A percentile compares a stretch with the other conserved stretches of the same genome.
These are phyloP conservation scores for Caradrina clavipalpis DNA, from an alignment of 2,888 invertebrate genomes.

Conservation along the genomic window DNA sequence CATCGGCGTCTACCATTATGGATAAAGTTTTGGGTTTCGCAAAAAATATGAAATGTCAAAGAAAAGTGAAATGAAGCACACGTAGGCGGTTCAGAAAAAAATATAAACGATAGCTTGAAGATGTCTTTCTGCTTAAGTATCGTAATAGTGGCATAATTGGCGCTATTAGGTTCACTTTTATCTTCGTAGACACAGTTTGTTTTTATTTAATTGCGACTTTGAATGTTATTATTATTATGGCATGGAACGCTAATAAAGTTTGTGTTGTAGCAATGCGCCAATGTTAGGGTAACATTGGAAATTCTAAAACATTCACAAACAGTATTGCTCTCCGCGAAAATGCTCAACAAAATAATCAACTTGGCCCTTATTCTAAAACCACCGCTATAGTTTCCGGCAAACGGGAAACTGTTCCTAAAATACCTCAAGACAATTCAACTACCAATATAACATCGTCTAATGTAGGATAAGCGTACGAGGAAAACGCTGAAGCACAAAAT, in stretches of 20 bases:
- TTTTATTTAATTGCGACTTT: background rate
- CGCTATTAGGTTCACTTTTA: background rate
- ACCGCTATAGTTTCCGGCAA: background rate
- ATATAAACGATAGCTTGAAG: background rate
- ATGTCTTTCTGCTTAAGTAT: background rate
- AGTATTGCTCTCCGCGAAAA: no score
- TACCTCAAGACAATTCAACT: slow-evolving; percentile 13
- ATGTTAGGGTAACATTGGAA: no score
- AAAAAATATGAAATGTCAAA: slow-evolving; percentile 35
- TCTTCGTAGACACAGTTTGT: background rate
- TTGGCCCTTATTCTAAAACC: slow-evolving; percentile 4
- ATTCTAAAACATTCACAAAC: background rate
- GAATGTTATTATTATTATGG: no score
- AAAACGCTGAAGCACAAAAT: slow-evolving; percentile 24
- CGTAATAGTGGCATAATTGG: background rate
- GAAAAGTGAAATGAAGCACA: slow-evolving; percentile 20
- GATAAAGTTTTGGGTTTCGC: slow-evolving; percentile 40
- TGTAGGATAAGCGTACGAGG: slow-evolving; percentile 33
- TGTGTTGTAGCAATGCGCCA: background rate
- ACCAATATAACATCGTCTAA: slow-evolving; percentile 42
- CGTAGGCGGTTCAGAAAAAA: slow-evolving; percentile 20
- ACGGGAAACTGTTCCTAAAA: slow-evolving; percentile 17
- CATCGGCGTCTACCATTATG: slow-evolving; percentile 37
- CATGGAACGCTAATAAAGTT: no score
- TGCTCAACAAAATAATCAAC: background rate